Evolutionary conservation across 1,140 invertebrate species (phyloP).

Genomic region (Aleiodes sp.): DNA sequence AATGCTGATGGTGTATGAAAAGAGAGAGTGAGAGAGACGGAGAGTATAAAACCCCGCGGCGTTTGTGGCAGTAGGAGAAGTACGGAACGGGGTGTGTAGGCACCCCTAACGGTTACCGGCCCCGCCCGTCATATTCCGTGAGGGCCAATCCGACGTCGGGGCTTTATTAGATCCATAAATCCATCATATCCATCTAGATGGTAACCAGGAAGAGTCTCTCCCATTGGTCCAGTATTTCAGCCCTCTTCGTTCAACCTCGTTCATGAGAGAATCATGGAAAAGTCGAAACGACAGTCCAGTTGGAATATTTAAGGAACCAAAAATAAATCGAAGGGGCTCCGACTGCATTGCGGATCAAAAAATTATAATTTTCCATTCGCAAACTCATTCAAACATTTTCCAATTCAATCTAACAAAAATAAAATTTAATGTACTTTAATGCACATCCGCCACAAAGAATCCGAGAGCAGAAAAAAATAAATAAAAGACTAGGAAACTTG

Average conservation of each 20-base stretch:
- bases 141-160: slow-evolving; percentile 61
- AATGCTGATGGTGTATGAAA: slow-evolving; percentile 32
- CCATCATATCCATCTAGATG: slow-evolving; percentile 65
- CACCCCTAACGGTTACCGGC: slow-evolving; percentile 38
- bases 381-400: no score
- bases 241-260: background rate
- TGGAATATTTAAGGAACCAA: background rate
- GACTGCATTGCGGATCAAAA: slow-evolving; percentile 60
- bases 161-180: slow-evolving; percentile 70
- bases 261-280: background rate
- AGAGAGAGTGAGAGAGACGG: no score
- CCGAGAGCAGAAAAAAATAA: slow-evolving; percentile 23
- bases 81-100: slow-evolving; percentile 35
- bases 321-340: background rate
- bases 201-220: slow-evolving; percentile 33
- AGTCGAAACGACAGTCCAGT: background rate
- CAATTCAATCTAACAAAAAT: no score
- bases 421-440: no score
- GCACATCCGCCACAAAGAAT: background rate
- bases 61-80: slow-evolving; percentile 26
- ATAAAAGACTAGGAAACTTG: slow-evolving; percentile 8
- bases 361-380: background rate
- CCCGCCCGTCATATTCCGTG: slow-evolving; percentile 66
- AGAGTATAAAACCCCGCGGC: slow-evolving; percentile 34
- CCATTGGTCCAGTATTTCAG: slow-evolving; percentile 49